phyloP scores from a whole-genome alignment of 2,888 invertebrate species.

The Drosophila melanocephala region DNA sequence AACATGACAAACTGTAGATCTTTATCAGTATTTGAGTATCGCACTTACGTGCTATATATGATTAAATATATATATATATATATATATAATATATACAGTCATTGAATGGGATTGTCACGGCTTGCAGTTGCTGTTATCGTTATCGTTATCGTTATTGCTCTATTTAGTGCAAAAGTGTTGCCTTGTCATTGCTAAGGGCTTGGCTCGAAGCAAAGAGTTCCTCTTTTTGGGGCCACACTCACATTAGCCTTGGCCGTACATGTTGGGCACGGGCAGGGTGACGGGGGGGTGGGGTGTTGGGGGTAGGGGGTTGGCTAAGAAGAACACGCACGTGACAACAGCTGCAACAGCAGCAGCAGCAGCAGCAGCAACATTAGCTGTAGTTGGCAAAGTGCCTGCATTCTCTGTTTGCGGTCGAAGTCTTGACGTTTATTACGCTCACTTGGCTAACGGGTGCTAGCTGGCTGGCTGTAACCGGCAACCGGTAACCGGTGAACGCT shows the following conservation, averaged over 20 bases:
- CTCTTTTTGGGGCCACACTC: conserved; percentile 22
- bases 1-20: neutral
- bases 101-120: neutral
- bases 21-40: neutral
- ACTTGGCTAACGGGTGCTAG: conserved; percentile 52
- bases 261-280: neutral
- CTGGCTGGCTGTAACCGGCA: conserved; percentile 5
- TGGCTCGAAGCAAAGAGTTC: conserved; percentile 11
- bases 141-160: conserved; percentile 7
- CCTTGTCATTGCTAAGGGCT: neutral
- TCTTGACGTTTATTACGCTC: conserved; percentile 75
- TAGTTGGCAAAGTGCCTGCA: conserved; percentile 31
- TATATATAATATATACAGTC: neutral
- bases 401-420: conserved; percentile 51
- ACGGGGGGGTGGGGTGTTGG: rapidly evolving
- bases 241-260: conserved; percentile 20
- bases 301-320: neutral
- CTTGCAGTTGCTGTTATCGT: conserved; percentile 5
- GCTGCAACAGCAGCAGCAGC: conserved; percentile 2
- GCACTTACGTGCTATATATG: neutral
- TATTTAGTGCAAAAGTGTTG: neutral
- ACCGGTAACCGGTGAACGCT: conserved; percentile 1
- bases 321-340: conserved; percentile 54
- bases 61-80: neutral
- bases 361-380: neutral